A percentile compares a stretch with the other conserved stretches of the same genome.
Evolutionary conservation across 1,140 invertebrate species (phyloP).

Genomic region (Globodera rostochiensis): DNA sequence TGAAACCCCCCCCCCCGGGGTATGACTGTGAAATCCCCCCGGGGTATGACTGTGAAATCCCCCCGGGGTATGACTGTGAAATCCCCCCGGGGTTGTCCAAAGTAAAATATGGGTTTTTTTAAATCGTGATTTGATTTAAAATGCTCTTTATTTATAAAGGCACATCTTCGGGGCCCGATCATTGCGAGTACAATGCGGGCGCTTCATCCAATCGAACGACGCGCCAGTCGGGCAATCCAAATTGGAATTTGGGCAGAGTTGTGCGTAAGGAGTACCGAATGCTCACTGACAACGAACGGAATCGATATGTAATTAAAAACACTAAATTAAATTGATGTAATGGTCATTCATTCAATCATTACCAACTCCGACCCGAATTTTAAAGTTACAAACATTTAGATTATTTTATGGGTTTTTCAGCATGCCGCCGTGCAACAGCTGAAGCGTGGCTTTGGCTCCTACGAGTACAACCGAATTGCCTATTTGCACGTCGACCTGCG

Average conservation of each 20-base stretch:
- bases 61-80: too few species aligned
- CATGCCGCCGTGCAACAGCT: background rate
- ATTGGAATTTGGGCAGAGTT: background rate
- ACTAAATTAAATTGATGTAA: too few species aligned
- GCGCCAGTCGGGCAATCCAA: background rate
- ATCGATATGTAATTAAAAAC: background rate
- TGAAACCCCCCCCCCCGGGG: too few species aligned
- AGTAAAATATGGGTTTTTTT: too few species aligned
- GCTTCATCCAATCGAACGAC: background rate
- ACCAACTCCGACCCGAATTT: too few species aligned
- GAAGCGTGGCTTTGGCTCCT: background rate
- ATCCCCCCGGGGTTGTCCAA: too few species aligned
- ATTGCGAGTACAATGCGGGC: background rate
- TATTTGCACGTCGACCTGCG: slow-evolving; percentile 3
- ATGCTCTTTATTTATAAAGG: background rate
- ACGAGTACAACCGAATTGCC: background rate
- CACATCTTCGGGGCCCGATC: background rate
- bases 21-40: too few species aligned
- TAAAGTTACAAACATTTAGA: background rate
- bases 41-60: too few species aligned
- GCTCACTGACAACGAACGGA: slow-evolving; percentile 3
- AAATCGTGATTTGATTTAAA: too few species aligned
- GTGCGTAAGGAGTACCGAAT: slow-evolving; percentile 22
- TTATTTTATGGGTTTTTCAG: background rate
- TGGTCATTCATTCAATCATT: too few species aligned